Evolutionary conservation across 2,888 invertebrate species (phyloP), one percentile per base, ranked within the genome.

Genomic region (Leptinotarsa haldemani): DNA sequence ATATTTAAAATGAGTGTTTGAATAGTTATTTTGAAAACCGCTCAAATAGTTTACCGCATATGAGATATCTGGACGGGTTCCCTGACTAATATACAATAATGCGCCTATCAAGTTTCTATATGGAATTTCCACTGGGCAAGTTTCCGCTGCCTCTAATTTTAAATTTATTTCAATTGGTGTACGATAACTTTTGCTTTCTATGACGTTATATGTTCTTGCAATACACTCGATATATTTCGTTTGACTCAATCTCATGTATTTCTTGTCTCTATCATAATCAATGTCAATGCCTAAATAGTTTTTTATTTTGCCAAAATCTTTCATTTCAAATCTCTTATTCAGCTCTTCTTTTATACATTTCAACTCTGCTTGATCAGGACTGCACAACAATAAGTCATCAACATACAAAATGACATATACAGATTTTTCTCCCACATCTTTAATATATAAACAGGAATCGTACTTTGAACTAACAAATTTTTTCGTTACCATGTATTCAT

Each of bases 371-470:
- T 0, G 30, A 30, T 30, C 30, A 5, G 30, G 56, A 48, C 75
- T 46, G 65, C 71, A 71, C 61, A 78, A 72, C 46, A 78, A 65
- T 40, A 77, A 69, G 74, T 78, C 77, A 72, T 78, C 77, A 13
- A 77, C 75, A 72, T 53, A 77, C 15, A 73, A n/a, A 40, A 78
- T 52, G 3, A 71, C 46, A 50, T 74, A 74, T 3, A 68, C 46
- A 65, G 30, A 53, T 30, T 63, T 18, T 15, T 64, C 48, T 30
- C 22, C 5, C 12, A 18, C 15, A 53, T 56, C 30, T 16, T 61
- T 48, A 30, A 72, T 22, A 73, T 76, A 74, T 64, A 78, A 71
- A 73, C 74, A 78, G 50, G 47, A 67, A 46, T 77, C 74, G 63
- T 61, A n/a, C 5, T 70, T 52, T 65, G 73, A 70, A 65, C 73